A percentile compares a stretch with the other conserved stretches of the same genome.
Evolutionary conservation across 2,113 vertebrate species (phyloP).

Genomic region (Strigops habroptila): DNA sequence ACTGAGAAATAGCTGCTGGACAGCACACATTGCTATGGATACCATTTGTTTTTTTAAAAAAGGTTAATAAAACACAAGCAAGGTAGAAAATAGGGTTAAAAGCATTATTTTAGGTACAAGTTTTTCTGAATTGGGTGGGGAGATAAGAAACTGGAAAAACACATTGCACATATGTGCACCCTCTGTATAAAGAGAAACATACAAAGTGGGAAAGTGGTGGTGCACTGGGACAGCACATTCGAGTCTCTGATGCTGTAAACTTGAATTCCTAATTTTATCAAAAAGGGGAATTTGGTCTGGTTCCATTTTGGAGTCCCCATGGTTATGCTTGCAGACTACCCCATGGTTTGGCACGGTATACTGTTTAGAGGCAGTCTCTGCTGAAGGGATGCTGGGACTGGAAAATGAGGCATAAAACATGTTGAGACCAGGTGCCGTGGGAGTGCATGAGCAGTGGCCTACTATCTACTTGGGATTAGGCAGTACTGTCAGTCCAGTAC

Average conservation of each 20-base stretch:
- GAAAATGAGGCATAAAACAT: not conserved
- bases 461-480: not conserved
- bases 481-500: not conserved
- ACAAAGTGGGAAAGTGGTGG: conserved; percentile 41
- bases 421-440: not conserved
- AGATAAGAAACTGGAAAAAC: conserved; percentile 53
- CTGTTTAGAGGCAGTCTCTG: conserved; percentile 46
- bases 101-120: conserved; percentile 44
- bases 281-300: conserved; percentile 24
- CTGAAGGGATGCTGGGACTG: conserved; percentile 33
- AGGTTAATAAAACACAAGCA: conserved; percentile 64
- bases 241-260: conserved; percentile 52
- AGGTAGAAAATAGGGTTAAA: conserved; percentile 64
- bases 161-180: conserved; percentile 7
- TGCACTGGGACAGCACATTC: not conserved
- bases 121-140: conserved; percentile 16
- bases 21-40: conserved; percentile 45
- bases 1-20: conserved; percentile 51
- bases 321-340: not conserved
- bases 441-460: not conserved
- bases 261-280: conserved; percentile 41
- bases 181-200: conserved; percentile 50
- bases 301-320: not conserved
- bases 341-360: conserved; percentile 44
- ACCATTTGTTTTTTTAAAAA: conserved; percentile 14